These are phyloP conservation scores for Drosophila vallismaia DNA, from an alignment of 2,888 invertebrate species.

Conservation along the genomic window DNA sequence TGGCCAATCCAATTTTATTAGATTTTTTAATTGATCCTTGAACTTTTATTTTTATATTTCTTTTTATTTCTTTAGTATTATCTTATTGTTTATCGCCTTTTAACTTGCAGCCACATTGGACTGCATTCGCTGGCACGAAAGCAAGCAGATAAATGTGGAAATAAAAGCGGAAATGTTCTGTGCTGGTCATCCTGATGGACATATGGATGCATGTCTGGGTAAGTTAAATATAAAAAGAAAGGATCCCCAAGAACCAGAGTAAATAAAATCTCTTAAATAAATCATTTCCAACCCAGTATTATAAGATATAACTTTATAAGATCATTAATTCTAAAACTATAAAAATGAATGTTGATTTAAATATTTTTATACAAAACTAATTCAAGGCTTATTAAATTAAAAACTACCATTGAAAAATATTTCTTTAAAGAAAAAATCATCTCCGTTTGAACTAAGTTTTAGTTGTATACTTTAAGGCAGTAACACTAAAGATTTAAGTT, in stretches of 20 bases:
- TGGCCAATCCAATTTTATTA: too few species aligned
- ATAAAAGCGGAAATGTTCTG: slow-evolving; percentile 92
- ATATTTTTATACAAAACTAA: background rate
- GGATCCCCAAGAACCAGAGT: too few species aligned
- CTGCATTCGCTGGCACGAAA: slow-evolving; percentile 92
- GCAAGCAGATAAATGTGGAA: slow-evolving; percentile 91
- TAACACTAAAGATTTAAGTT: background rate
- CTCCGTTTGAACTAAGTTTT: background rate
- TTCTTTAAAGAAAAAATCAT: background rate
- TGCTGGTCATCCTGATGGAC: slow-evolving; percentile 92
- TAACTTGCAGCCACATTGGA: slow-evolving; percentile 87
- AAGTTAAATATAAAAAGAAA: slow-evolving; percentile 40
- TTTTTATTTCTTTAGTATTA: background rate
- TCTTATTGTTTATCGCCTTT: too few species aligned
- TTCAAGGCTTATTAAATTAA: background rate
- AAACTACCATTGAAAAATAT: background rate
- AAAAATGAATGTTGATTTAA: too few species aligned
- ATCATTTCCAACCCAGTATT: too few species aligned
- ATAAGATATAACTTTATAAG: too few species aligned
- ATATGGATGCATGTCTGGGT: slow-evolving; percentile 92
- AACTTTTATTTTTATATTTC: background rate
- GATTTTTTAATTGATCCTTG: too few species aligned
- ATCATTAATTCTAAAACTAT: too few species aligned
- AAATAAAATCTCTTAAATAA: too few species aligned
- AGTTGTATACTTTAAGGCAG: background rate